Evolutionary conservation across 2,888 invertebrate genomes (phyloP), one percentile per base, ranked within the genome.

Genomic region (Agrilus mali): DNA sequence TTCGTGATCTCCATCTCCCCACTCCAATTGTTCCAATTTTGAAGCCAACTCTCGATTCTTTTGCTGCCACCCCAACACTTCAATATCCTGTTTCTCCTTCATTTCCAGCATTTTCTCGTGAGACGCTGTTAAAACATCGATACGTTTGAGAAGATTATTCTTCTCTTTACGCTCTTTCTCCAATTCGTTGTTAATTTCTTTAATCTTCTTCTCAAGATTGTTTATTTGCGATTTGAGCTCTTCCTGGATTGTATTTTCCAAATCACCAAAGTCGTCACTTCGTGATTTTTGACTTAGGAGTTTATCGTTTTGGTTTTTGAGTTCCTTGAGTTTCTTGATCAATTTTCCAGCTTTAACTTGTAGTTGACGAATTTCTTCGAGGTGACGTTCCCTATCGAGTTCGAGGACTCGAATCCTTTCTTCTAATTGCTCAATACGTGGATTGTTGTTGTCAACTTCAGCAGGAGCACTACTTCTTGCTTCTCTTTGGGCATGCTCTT

Each of bases 321-420:
- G 75, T 59, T 87, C 84, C 63, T 89, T 92, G 36, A 92, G 66
- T 63, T 89, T 92, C 55, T 84, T 83, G 53, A 92, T 69, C 50
- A 88, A 73, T 67, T 87, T 90, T 2, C 78, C 76, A 27, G 81
- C 77, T 60, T 87, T 87, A 0, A 78, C 65, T 61, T 85, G 81
- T 46, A 75, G 67, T 22, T 75, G 68, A 49, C 77, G 74, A 7
- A 83, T 70, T 52, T 85, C 82, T 42, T 74, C 71, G 44, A 72
- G 67, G 15, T 81, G 62, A 36, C 68, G 66, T 14, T 74, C 70
- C 47, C 77, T 73, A 47, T 80, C 75, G 2, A 67, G 60, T 53
- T 76, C 72, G 5, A 84, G 65, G 42, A 72, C 69, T 22, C 69
- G 63, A n/a, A 83, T 69, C 53, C 74, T 70, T 40, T 76, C 72